Evolutionary conservation across 2,113 vertebrate genomes (phyloP).

Genomic region (Nycticebus coucang): DNA sequence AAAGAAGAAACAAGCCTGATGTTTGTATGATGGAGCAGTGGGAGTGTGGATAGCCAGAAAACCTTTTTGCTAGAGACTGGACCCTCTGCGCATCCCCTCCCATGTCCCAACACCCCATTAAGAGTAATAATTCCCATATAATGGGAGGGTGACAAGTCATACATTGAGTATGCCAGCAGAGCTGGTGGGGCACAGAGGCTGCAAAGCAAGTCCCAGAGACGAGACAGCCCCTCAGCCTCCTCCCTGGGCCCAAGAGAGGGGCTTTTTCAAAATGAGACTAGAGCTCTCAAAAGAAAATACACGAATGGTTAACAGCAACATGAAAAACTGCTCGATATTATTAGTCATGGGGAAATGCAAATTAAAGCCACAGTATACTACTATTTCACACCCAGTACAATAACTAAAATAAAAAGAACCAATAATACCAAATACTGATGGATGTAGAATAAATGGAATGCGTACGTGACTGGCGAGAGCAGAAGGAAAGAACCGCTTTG

Average conservation of each 20-base stretch:
- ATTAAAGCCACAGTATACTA: neutral
- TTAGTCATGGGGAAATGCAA: neutral
- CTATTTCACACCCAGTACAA: neutral
- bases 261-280: neutral
- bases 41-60: neutral
- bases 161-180: neutral
- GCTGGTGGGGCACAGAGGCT: neutral
- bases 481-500: neutral
- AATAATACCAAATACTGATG: neutral
- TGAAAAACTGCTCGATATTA: neutral
- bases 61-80: neutral
- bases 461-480: neutral
- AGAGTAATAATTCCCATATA: neutral
- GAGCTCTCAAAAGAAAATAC: neutral
- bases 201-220: neutral
- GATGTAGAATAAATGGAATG: neutral
- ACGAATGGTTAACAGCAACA: neutral
- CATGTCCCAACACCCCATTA: accelerated
- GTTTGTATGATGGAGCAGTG: too few relatives aligned
- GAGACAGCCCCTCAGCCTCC: neutral
- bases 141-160: neutral
- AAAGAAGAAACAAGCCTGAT: neutral
- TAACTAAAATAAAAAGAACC: neutral
- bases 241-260: neutral
- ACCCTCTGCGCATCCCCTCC: neutral